Base-by-base conservation (phyloP, 2,113 vertebrate species). In the Saccopteryx bilineata region DNA sequence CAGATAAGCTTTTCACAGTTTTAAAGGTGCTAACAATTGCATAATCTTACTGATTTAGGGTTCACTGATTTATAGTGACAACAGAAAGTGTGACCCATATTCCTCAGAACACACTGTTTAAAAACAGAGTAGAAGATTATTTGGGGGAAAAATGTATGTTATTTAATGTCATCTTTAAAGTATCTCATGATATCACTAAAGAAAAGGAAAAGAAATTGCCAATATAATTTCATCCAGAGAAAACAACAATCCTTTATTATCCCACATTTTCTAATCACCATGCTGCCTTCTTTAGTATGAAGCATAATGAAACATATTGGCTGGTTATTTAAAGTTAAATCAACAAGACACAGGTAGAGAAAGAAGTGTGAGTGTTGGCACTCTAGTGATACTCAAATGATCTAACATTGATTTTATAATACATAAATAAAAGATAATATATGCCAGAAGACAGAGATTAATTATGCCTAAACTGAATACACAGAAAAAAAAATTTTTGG, bases 221-320 rank as follows among this genome's bases (percentile, higher is more conserved):
- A 97, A 26, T 56, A 66, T 72, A 69, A 91, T 72, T 96, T 96
- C 5, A 39, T 56, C 88, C 56, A 84, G 33, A 75, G 91, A 80
- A 98, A 96, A 95, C 83, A 96, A 75, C 0, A 5, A 26, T 28
- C 18, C 46, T 52, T 93, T 87, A 93, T 96, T 93, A 83, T 82
- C 31, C n/a, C 54, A 28, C 17, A 91, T 96, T 96, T 97, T 90
- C 69, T 96, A 54, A 95, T 95, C 87, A 91, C 96, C 93, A 74
- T 85, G 95, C 80, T 97, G 95, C 85, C 76, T 75, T 93, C 81
- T 98, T 92, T 81, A 84, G 81, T 93, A 69, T 96, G 96, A 98
- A 92, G 98, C 94, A 98, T 95, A 97, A 93, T 98, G 91, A 97
- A 96, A 98, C 92, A 98, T 92, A 84, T 91, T 88, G 94, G 69